Evolutionary conservation across 2,113 vertebrate genomes (phyloP), one percentile per base, ranked within the genome.

Genomic region (Semnornis frantzii): DNA sequence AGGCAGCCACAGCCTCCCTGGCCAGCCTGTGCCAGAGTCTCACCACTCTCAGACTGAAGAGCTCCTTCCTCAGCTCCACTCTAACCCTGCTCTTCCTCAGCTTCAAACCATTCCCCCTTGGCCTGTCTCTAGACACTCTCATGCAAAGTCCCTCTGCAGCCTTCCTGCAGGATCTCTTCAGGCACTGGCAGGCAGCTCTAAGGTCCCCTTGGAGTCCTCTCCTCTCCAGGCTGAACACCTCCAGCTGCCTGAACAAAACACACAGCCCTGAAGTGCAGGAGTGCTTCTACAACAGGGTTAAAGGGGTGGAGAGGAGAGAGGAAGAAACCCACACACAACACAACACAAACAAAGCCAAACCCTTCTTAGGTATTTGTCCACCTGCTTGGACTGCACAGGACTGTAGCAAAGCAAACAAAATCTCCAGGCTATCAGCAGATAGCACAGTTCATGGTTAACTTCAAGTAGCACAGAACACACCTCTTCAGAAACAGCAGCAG

Each of bases 321-420:
- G 74, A 80, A 60, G 87, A 86, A 96, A 77, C 21, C 72, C 70
- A 34, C 86, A 28, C 80, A 50, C 71, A 71, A 3, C 69, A 94
- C 82, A 85, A 48, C 89, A 92, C 93, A 92, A 92, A 92, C 80
- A 88, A 33, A 92, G 90, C 94, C 95, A 86, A 92, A 15, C 95
- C 96, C 93, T 88, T n/a, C 88, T 18, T 5, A 69, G 94, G 86
- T 96, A 94, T 97, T 95, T 91, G 75, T 96, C 94, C 95, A 97
- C 96, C 95, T 95, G 94, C 92, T 94, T n/a, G 83, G 82, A 37
- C 92, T 57, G 89, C 92, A 48, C 84, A 94, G 88, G 83, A 75
- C 90, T 91, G 72, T 1, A 64, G 91, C 87, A 93, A 24, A 91
- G 90, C 97, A 97, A 97, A 97, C 85, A 97, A 65, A 72, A 52